Conservation (phyloP, 2,888 invertebrate species). For the Drosophila demipolita region DNA sequence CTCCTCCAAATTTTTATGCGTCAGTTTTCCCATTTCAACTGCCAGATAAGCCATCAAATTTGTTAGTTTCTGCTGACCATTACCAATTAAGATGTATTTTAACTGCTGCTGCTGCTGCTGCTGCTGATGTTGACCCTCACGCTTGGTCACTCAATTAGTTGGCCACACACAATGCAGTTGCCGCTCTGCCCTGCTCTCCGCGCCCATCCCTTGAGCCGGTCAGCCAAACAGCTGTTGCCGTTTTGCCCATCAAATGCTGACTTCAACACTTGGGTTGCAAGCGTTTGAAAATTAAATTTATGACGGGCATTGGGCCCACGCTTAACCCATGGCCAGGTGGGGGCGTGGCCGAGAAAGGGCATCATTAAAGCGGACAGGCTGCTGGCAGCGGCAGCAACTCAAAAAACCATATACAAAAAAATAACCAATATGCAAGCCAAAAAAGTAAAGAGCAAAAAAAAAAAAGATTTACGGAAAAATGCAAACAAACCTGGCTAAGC, state of each 20-base stretch:
- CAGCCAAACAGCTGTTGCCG: conserved; percentile 55
- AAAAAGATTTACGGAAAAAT: conserved; percentile 41
- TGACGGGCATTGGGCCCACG: conserved; percentile 27
- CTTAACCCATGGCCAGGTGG: conserved; percentile 5
- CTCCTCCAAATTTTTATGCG: neutral
- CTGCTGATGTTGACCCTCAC: conserved; percentile 69
- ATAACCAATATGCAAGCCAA: conserved; percentile 17
- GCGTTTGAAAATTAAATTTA: conserved; percentile 58
- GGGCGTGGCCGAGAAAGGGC: conserved; percentile 64
- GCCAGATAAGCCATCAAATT: conserved; percentile 38
- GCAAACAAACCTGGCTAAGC: conserved; percentile 52
- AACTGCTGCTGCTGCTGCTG: conserved; percentile 31
- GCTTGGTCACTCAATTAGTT: conserved; percentile 78
- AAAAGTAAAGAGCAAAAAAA: conserved; percentile 4
- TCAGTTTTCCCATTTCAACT: neutral
- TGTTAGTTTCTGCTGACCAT: conserved; percentile 16
- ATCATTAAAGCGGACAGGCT: conserved; percentile 42
- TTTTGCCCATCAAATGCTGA: conserved; percentile 54
- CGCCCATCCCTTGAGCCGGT: conserved; percentile 20
- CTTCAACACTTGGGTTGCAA: conserved; percentile 64
- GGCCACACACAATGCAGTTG: conserved; percentile 65
- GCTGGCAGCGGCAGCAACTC: neutral
- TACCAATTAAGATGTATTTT: conserved; percentile 49
- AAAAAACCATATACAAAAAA: conserved; percentile 1
- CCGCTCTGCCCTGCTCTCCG: neutral